phyloP scores from a whole-genome alignment of 2,113 vertebrate genomes.

The Isurus oxyrinchus region DNA sequence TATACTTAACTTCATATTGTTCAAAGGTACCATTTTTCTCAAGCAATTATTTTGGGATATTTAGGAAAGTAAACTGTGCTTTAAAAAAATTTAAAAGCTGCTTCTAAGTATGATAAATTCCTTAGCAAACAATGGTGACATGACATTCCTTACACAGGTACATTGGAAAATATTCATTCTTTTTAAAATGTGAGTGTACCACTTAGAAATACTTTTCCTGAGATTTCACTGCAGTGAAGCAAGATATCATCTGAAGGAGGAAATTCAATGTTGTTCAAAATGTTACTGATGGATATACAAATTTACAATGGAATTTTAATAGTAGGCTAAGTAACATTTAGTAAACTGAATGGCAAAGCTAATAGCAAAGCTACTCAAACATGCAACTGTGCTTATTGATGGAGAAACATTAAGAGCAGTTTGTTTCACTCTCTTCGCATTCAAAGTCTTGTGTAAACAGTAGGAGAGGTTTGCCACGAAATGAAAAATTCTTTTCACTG shows the following conservation, averaged over 20 bases:
- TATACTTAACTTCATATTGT: neutral
- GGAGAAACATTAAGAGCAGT: slow-evolving; percentile 1
- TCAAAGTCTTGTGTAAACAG: slow-evolving; percentile 7
- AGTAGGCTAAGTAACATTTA: neutral
- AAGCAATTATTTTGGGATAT: neutral
- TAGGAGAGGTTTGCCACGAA: neutral
- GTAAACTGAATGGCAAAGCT: neutral
- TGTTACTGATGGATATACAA: neutral
- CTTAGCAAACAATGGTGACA: neutral
- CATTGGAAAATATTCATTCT: neutral
- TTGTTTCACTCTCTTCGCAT: neutral
- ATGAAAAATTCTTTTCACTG: slow-evolving; percentile 17
- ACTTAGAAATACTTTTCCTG: neutral
- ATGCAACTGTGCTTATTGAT: neutral
- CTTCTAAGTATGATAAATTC: neutral
- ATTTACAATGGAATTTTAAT: neutral
- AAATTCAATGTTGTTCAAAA: neutral
- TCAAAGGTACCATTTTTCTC: neutral
- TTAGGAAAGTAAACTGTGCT: neutral
- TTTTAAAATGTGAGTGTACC: neutral
- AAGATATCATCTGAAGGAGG: neutral
- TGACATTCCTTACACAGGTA: neutral
- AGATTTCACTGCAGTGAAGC: neutral
- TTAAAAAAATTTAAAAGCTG: neutral
- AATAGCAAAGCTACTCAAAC: neutral